phyloP scores from a whole-genome alignment of 2,888 invertebrate genomes.

The Amphipoea oculea region DNA sequence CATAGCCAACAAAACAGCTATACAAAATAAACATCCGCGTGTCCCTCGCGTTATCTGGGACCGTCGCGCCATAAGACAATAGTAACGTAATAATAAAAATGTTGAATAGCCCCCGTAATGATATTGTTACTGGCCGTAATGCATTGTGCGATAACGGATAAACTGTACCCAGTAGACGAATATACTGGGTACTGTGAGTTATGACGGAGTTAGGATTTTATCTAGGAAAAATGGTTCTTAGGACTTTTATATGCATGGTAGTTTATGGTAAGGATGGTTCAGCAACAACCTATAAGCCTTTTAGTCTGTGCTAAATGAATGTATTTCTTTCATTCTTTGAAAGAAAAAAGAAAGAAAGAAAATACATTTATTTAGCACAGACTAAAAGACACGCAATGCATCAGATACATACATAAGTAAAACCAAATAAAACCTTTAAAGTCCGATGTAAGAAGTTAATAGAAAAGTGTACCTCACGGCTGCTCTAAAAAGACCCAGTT shows the following conservation, averaged over 20 bases:
- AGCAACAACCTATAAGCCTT: not conserved
- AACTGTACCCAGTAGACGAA: slow-evolving; percentile 89
- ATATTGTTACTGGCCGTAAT: slow-evolving; percentile 87
- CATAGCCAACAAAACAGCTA: slow-evolving; percentile 13
- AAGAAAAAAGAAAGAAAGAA: no score
- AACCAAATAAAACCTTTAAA: no score
- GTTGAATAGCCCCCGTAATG: slow-evolving; percentile 90
- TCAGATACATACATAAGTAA: no score
- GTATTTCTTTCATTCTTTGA: no score
- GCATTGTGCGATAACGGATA: slow-evolving; percentile 90
- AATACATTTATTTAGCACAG: no score
- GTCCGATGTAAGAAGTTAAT: no score
- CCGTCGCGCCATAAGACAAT: slow-evolving; percentile 90
- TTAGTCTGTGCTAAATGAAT: no score
- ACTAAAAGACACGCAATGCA: no score
- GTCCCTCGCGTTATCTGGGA: slow-evolving; percentile 81
- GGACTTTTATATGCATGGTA: slow-evolving; percentile 6
- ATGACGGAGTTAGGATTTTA: slow-evolving; percentile 51
- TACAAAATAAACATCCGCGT: slow-evolving; percentile 62
- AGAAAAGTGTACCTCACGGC: no score
- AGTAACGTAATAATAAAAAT: slow-evolving; percentile 91
- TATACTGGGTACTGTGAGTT: slow-evolving; percentile 66
- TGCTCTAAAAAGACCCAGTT: no score
- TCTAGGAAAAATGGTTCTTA: slow-evolving; percentile 30
- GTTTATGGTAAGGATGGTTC: not conserved